Evolutionary conservation across 2,113 vertebrate species (phyloP).

Genomic region (western clawed frog (Xenopus tropicalis)): DNA sequence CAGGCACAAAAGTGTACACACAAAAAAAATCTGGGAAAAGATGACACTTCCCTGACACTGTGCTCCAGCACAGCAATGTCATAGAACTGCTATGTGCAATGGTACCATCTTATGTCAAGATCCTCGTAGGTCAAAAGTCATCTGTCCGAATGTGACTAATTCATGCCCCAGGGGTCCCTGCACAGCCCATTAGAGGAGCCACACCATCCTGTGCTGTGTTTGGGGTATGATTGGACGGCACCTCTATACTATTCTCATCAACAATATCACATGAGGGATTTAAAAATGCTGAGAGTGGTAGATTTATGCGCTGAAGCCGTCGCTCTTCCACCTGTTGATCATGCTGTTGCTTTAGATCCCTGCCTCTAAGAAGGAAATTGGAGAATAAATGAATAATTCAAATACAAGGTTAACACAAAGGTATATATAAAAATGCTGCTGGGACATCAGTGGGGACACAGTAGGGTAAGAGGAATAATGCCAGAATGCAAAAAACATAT

Average conservation of each 20-base stretch:
- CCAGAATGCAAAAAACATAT: too few species aligned
- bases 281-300: conserved; percentile 86
- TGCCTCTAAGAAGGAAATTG: conserved; percentile 66
- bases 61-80: neutral
- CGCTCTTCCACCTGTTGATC: conserved; percentile 82
- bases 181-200: conserved; percentile 77
- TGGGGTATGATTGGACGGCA: conserved; percentile 70
- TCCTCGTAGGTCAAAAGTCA: neutral
- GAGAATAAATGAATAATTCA: neutral
- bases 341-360: conserved; percentile 78
- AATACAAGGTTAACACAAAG: too few species aligned
- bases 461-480: too few species aligned
- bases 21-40: neutral
- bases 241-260: conserved; percentile 83
- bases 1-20: neutral
- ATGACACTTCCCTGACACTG: neutral
- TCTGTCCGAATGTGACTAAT: neutral
- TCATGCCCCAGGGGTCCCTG: conserved; percentile 89
- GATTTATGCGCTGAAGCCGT: conserved; percentile 88
- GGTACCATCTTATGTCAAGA: neutral
- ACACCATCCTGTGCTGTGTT: conserved; percentile 55
- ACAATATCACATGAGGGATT: conserved; percentile 87
- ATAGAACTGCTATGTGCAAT: neutral
- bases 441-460: too few species aligned
- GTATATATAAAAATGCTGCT: too few species aligned